Evolutionary conservation across 2,797 vertebrate species (phyloP).

Genomic region (Fistularia tabacaria): DNA sequence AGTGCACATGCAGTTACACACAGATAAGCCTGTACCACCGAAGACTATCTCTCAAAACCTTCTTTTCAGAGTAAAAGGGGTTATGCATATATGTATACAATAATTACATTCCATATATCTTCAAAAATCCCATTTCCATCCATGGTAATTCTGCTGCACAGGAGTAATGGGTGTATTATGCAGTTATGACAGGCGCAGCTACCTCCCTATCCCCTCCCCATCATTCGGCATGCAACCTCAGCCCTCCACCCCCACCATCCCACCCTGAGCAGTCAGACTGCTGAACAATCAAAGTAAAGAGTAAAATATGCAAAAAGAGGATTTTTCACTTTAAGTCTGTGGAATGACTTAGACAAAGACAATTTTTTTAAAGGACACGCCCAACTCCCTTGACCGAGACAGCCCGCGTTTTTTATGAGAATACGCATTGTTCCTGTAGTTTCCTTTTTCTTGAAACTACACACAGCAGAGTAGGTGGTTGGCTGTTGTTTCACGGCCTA

Average conservation of each 20-base stretch:
- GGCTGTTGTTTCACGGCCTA: constrained; percentile 18
- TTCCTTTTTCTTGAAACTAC: background rate
- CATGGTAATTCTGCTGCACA: constrained; percentile 69
- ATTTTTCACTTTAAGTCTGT: constrained; percentile 54
- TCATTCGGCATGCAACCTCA: constrained; percentile 32
- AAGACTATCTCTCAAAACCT: constrained; percentile 52
- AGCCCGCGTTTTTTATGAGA: background rate
- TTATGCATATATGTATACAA: constrained; percentile 78
- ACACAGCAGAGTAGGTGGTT: background rate
- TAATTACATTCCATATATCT: constrained; percentile 79
- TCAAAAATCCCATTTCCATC: constrained; percentile 78
- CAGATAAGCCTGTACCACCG: constrained; percentile 21
- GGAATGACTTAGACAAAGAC: constrained; percentile 44
- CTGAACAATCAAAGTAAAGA: constrained; percentile 66
- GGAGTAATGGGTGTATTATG: constrained; percentile 79
- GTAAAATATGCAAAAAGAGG: constrained; percentile 62
- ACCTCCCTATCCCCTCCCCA: constrained; percentile 49
- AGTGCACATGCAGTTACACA: constrained; percentile 16
- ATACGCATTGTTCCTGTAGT: background rate
- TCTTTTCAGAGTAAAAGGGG: constrained; percentile 54
- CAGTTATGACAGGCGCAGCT: constrained; percentile 71
- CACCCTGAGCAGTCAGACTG: constrained; percentile 45
- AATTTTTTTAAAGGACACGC: constrained; percentile 12
- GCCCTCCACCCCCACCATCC: constrained; percentile 11
- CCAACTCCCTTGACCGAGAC: constrained; percentile 6